Evolutionary conservation across 35 echinoderm and acorn worm species (phyloP).

Genomic region (Holothuria glaberrima): DNA sequence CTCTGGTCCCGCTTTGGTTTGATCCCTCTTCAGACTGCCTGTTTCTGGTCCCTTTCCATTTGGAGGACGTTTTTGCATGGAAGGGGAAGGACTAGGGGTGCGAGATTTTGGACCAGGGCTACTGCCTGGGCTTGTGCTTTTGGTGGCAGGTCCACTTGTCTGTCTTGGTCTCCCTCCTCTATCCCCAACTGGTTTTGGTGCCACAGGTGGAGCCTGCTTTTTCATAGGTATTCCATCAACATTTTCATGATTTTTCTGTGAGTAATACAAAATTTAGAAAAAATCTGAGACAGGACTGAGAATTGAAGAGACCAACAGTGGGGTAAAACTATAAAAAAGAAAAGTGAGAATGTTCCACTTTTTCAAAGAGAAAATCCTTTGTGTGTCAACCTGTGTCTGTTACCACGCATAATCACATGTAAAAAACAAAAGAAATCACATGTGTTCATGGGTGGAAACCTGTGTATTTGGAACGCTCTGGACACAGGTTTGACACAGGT

Average conservation of each 20-base stretch:
- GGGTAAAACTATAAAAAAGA: too few relatives aligned
- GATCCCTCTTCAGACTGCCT: slow-evolving; percentile 25
- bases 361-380: too few relatives aligned
- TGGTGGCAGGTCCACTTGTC: not conserved
- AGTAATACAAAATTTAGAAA: not conserved
- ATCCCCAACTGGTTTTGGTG: slow-evolving; percentile 12
- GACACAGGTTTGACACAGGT: too few relatives aligned
- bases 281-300: too few relatives aligned
- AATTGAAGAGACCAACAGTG: too few relatives aligned
- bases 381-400: too few relatives aligned
- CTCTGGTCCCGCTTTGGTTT: not conserved
- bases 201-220: slow-evolving; percentile 36
- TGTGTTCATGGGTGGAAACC: too few relatives aligned
- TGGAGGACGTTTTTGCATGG: not conserved
- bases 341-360: too few relatives aligned
- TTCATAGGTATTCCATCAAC: not conserved
- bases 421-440: too few relatives aligned
- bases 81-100: slow-evolving; percentile 24
- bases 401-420: too few relatives aligned
- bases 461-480: too few relatives aligned
- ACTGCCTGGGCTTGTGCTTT: slow-evolving; percentile 13
- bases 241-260: not conserved
- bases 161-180: not conserved
- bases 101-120: slow-evolving; percentile 8
- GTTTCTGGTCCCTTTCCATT: slow-evolving; percentile 20